Percentiles rank a stretch among this genome's conserved stretches.
Evolutionary conservation across 2,888 invertebrate genomes (phyloP).

Genomic region (Sinhomidia bicolor): DNA sequence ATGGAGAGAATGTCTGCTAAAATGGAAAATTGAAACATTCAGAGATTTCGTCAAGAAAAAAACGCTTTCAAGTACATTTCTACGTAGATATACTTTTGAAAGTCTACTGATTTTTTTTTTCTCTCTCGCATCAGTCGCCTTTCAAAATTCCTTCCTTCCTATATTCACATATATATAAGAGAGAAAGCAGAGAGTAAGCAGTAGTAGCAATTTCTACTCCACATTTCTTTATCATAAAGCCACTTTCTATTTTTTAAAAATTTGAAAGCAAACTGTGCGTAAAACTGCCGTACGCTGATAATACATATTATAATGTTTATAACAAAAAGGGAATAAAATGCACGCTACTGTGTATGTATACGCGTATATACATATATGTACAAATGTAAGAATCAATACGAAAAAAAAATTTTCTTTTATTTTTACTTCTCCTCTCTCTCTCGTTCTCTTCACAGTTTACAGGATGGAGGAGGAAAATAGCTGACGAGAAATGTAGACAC

Average conservation of each 20-base stretch:
- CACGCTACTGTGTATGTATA: too few species aligned
- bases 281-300: too few species aligned
- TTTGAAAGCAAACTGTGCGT: too few species aligned
- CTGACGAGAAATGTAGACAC: constrained; percentile 19
- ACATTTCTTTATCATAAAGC: not conserved
- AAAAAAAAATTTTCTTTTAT: not conserved
- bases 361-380: not conserved
- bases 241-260: not conserved
- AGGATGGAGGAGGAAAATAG: not conserved
- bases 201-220: too few species aligned
- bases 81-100: too few species aligned
- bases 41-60: constrained; percentile 14
- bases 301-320: too few species aligned
- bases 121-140: not conserved
- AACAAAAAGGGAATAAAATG: too few species aligned
- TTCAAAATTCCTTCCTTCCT: not conserved
- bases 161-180: not conserved
- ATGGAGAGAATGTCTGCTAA: not conserved
- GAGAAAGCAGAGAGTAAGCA: not conserved
- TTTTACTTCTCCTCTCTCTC: not conserved
- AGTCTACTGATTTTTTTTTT: not conserved
- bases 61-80: too few species aligned
- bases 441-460: not conserved
- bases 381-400: not conserved
- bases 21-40: constrained; percentile 52